Evolutionary conservation across 2,888 invertebrate species (phyloP).

Genomic region (Polydrusus cervinus): DNA sequence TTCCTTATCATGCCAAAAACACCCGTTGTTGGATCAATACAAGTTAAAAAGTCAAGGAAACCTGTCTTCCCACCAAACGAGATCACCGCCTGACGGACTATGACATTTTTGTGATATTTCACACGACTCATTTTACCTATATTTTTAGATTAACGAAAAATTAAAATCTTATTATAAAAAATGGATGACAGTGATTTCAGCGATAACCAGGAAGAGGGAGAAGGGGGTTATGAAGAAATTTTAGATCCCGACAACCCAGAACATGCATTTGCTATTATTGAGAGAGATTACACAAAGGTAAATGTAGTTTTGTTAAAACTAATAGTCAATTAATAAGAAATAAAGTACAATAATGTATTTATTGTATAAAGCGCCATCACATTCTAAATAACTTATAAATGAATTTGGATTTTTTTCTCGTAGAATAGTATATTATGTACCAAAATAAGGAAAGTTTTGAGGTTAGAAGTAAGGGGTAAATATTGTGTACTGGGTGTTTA

Average conservation of each 20-base stretch:
- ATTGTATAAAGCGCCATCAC: too few relatives aligned
- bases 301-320: neutral
- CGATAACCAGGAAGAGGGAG: slow-evolving; percentile 63
- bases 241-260: slow-evolving; percentile 68
- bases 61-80: neutral
- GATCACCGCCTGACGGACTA: neutral
- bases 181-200: slow-evolving; percentile 68
- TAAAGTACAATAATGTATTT: too few relatives aligned
- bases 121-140: neutral
- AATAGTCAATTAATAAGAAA: too few relatives aligned
- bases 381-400: too few relatives aligned
- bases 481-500: too few relatives aligned
- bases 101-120: slow-evolving; percentile 22
- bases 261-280: slow-evolving; percentile 67
- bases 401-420: too few relatives aligned
- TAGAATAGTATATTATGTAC: too few relatives aligned
- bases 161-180: slow-evolving; percentile 4
- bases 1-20: too few relatives aligned
- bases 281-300: slow-evolving; percentile 68
- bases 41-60: slow-evolving; percentile 9
- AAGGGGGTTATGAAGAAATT: slow-evolving; percentile 62
- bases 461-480: too few relatives aligned
- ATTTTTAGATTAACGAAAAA: neutral
- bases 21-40: slow-evolving; percentile 57
- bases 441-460: too few relatives aligned